phyloP scores from a whole-genome alignment of 2,888 invertebrate genomes.

The Cylloceria caligata region DNA sequence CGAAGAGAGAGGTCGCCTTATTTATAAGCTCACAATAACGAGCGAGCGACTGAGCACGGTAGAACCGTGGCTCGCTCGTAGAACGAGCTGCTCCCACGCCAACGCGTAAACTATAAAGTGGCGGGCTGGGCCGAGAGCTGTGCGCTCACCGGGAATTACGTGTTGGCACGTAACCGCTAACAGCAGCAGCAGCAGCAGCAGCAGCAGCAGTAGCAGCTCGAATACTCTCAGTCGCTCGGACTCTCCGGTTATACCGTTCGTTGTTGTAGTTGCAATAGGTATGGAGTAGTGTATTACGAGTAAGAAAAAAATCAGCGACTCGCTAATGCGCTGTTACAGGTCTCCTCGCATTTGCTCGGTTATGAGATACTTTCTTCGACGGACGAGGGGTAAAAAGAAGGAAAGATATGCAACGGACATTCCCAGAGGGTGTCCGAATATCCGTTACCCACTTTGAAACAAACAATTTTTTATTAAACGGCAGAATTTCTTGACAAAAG shows the following conservation, averaged over 20 bases:
- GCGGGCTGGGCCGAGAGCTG: conserved; percentile 44
- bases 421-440: background rate
- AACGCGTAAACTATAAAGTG: conserved; percentile 67
- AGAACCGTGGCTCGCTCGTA: conserved; percentile 43
- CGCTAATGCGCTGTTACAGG: conserved; percentile 55
- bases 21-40: conserved; percentile 62
- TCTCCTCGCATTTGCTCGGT: conserved; percentile 44
- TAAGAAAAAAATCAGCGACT: conserved; percentile 39
- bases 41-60: conserved; percentile 48
- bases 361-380: conserved; percentile 42
- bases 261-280: background rate
- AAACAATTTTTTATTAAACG: conserved; percentile 4
- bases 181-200: conserved; percentile 42
- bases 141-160: conserved; percentile 64
- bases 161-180: conserved; percentile 65
- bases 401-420: conserved; percentile 15
- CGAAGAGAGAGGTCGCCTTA: conserved; percentile 62
- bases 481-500: background rate
- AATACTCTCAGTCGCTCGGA: conserved; percentile 41
- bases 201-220: conserved; percentile 27
- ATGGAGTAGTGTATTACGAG: conserved; percentile 23
- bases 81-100: conserved; percentile 63
- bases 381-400: background rate
- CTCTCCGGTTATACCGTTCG: background rate
- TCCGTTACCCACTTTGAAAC: background rate